A percentile compares a stretch with the other conserved stretches of the same genome.
Evolutionary conservation across 2,113 vertebrate species (phyloP).

Genomic region (Clarias gariepinus): DNA sequence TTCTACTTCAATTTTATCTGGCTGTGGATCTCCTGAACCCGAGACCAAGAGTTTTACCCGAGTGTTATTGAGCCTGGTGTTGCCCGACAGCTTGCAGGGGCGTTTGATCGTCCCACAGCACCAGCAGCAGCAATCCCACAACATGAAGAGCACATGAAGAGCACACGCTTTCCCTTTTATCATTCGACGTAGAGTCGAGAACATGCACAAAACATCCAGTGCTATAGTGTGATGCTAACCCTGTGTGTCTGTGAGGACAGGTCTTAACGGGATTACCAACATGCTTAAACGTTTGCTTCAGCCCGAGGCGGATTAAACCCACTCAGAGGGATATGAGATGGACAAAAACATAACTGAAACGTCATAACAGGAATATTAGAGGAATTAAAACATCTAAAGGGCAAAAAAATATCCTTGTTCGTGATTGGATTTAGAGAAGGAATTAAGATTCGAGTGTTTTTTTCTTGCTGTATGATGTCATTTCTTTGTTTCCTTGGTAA

Average conservation of each 20-base stretch:
- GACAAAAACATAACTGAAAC: neutral
- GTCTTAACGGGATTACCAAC: constrained; percentile 79
- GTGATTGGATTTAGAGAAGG: neutral
- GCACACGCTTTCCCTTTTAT: neutral
- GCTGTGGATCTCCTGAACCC: neutral
- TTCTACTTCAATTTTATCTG: neutral
- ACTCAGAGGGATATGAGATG: constrained; percentile 34
- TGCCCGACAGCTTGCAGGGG: constrained; percentile 77
- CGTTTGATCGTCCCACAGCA: constrained; percentile 73
- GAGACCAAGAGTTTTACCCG: constrained; percentile 70
- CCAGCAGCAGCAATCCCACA: constrained; percentile 76
- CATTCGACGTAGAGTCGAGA: no score
- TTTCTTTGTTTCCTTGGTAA: neutral
- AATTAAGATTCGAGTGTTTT: no score
- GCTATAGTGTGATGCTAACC: constrained; percentile 44
- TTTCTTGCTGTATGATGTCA: neutral
- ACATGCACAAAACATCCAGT: neutral
- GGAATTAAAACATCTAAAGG: no score
- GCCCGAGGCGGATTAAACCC: constrained; percentile 64
- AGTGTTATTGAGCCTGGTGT: constrained; percentile 77
- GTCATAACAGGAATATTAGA: no score
- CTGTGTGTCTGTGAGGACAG: constrained; percentile 42
- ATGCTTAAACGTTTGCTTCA: constrained; percentile 70
- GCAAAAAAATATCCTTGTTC: neutral
- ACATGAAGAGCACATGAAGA: constrained; percentile 78